phyloP scores from a whole-genome alignment of 1,140 invertebrate genomes.

The Pseudomyrmex pallidus region DNA sequence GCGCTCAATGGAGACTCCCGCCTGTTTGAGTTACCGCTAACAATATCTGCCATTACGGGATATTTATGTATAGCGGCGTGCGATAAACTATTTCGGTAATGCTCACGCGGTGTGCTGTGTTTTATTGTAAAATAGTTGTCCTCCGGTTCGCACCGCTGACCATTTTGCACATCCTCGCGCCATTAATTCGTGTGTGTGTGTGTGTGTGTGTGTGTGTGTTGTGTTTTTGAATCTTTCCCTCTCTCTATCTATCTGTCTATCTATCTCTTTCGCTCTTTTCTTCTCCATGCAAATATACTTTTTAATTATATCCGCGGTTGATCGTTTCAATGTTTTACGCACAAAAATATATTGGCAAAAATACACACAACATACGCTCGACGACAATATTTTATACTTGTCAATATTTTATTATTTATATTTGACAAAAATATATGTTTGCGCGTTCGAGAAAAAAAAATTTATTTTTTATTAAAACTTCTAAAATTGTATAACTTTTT shows the following conservation, averaged over 20 bases:
- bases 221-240: slow-evolving; percentile 2
- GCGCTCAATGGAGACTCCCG: slow-evolving; percentile 20
- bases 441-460: too few species aligned
- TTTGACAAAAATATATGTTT: too few species aligned
- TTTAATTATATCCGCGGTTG: slow-evolving; percentile 40
- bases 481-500: background rate
- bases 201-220: slow-evolving; percentile 3
- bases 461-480: background rate
- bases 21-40: slow-evolving; percentile 49
- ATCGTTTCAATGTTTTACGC: background rate
- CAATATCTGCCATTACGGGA: slow-evolving; percentile 55
- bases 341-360: background rate
- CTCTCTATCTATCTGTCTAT: too few species aligned
- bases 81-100: slow-evolving; percentile 52
- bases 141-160: slow-evolving; percentile 16
- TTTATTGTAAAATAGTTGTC: slow-evolving; percentile 62
- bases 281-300: slow-evolving; percentile 19
- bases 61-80: slow-evolving; percentile 45
- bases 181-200: slow-evolving; percentile 37
- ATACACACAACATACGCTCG: background rate
- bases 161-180: slow-evolving; percentile 47
- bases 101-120: slow-evolving; percentile 23
- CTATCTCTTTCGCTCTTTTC: too few species aligned
- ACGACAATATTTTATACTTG: slow-evolving; percentile 8
- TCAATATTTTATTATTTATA: background rate